phyloP scores from a whole-genome alignment of 2,888 invertebrate species.

The Ophioninae sp. region DNA sequence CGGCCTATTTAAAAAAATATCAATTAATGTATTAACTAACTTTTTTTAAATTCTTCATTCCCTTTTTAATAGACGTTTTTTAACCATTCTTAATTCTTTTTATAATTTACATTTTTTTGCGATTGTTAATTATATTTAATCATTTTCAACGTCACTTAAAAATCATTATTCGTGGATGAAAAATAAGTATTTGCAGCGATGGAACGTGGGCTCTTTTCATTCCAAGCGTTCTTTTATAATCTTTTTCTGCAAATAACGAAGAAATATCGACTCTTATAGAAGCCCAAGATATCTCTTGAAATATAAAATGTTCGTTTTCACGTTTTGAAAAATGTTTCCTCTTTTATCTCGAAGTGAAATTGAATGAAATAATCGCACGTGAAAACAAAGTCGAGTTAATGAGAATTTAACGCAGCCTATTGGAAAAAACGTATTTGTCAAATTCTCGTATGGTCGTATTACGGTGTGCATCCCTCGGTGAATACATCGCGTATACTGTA shows the following conservation, averaged over 20 bases:
- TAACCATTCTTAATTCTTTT: too few relatives aligned
- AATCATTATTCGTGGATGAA: background rate
- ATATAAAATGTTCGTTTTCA: background rate
- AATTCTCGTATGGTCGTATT: background rate
- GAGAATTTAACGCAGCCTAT: background rate
- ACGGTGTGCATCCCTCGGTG: background rate
- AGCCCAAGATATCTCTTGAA: background rate
- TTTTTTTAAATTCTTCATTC: too few relatives aligned
- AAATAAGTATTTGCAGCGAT: background rate
- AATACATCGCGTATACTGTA: slow-evolving; percentile 11
- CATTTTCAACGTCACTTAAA: background rate
- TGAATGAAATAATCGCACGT: background rate
- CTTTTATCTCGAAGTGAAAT: background rate
- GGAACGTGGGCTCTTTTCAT: too few relatives aligned
- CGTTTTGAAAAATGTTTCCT: background rate
- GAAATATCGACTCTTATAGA: background rate
- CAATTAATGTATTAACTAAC: too few relatives aligned
- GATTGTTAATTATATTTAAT: too few relatives aligned
- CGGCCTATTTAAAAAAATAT: background rate
- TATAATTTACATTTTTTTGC: too few relatives aligned
- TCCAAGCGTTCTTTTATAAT: too few relatives aligned
- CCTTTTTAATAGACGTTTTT: too few relatives aligned
- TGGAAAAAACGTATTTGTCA: background rate
- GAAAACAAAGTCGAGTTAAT: background rate
- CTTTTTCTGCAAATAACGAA: background rate